Evolutionary conservation across 2,888 invertebrate species (phyloP).

Genomic region (Mactromeris polynyma): DNA sequence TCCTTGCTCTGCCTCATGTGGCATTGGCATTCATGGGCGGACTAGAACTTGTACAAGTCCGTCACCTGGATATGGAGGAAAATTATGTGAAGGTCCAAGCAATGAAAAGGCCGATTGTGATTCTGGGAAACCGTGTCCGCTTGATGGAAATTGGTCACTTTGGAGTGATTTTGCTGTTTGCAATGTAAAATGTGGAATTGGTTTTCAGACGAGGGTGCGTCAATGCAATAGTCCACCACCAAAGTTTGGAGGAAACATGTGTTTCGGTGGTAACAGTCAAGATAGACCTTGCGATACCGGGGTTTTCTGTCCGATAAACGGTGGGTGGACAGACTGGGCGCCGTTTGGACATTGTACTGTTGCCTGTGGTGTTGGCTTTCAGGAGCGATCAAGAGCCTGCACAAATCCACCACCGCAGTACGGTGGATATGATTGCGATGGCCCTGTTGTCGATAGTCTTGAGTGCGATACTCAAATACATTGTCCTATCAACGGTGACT

Average conservation of each 20-base stretch:
- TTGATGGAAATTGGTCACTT: conserved; percentile 54
- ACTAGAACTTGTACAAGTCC: conserved; percentile 60
- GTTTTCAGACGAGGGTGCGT: conserved; percentile 41
- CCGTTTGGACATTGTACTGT: conserved; percentile 56
- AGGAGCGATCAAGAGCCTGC: conserved; percentile 51
- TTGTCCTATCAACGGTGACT: conserved; percentile 57
- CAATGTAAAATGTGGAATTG: conserved; percentile 44
- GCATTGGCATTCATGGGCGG: conserved; percentile 46
- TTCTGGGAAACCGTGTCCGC: conserved; percentile 54
- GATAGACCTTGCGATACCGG: conserved; percentile 40
- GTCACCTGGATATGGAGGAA: conserved; percentile 56
- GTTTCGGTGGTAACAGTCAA: conserved; percentile 45
- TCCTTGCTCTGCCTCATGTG: conserved; percentile 55
- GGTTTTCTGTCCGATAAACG: conserved; percentile 53
- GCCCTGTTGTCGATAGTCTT: conserved; percentile 19
- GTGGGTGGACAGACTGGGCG: conserved; percentile 64
- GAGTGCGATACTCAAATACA: conserved; percentile 47
- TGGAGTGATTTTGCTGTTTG: conserved; percentile 51
- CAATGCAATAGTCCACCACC: conserved; percentile 50
- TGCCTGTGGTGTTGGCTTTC: conserved; percentile 56
- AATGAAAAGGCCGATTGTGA: conserved; percentile 46
- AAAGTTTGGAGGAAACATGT: conserved; percentile 37
- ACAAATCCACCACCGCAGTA: conserved; percentile 56
- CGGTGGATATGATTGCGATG: conserved; percentile 53
- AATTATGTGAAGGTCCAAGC: conserved; percentile 47